Evolutionary conservation across 2,888 invertebrate species (phyloP).

Genomic region (Drosophila heteroneura): DNA sequence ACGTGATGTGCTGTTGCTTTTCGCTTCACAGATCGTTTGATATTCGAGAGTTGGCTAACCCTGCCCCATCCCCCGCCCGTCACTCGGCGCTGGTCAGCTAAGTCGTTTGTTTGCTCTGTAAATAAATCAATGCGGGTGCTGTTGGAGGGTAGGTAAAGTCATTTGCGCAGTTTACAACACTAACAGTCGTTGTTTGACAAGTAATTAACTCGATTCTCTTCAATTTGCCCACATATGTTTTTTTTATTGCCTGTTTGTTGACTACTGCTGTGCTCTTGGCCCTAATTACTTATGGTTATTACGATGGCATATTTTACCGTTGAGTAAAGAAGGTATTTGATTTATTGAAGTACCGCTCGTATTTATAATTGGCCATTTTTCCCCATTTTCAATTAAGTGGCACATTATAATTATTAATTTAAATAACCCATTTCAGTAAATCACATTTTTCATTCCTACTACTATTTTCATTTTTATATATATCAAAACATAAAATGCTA

Average conservation of each 20-base stretch:
- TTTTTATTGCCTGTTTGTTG: neutral
- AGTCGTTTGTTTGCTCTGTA: conserved; percentile 66
- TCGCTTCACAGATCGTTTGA: conserved; percentile 74
- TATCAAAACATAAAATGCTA: neutral
- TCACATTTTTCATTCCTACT: neutral
- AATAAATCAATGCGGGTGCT: conserved; percentile 67
- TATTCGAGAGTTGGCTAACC: conserved; percentile 47
- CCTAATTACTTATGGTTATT: conserved; percentile 1
- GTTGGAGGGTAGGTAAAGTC: conserved; percentile 53
- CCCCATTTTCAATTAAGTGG: neutral
- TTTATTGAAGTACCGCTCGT: neutral
- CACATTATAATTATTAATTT: neutral
- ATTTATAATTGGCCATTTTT: neutral
- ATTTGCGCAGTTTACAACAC: conserved; percentile 74
- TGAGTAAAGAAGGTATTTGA: neutral
- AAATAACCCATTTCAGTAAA: neutral
- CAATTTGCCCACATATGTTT: conserved; percentile 15
- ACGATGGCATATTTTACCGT: neutral
- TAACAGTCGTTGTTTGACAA: conserved; percentile 74
- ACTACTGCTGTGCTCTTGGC: conserved; percentile 1
- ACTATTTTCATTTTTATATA: neutral
- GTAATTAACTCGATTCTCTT: conserved; percentile 68
- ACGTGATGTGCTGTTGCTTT: conserved; percentile 67
- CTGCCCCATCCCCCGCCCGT: neutral
- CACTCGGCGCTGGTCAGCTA: conserved; percentile 20